These are phyloP conservation scores for Leucopsar rothschildi DNA, from an alignment of 2,113 vertebrate genomes.

Conservation along the genomic window DNA sequence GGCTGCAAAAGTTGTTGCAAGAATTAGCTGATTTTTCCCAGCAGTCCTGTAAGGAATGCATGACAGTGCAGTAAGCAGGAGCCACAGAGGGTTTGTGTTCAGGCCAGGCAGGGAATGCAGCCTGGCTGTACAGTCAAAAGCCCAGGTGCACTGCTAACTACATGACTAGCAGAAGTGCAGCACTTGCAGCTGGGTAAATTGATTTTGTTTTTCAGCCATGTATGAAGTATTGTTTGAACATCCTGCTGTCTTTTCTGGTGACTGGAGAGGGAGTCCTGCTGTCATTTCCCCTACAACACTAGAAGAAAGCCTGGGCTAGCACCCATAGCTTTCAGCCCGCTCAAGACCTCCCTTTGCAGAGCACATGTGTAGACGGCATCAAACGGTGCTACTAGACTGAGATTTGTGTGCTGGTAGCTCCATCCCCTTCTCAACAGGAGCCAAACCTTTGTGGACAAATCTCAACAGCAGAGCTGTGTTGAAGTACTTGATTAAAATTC, in stretches of 20 bases:
- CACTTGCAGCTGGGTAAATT: background rate
- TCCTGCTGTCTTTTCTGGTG: background rate
- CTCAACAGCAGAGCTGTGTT: background rate
- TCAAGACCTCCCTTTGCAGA: background rate
- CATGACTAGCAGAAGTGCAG: background rate
- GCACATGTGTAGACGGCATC: background rate
- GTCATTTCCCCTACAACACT: background rate
- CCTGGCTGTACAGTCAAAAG: background rate
- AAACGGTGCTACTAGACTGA: background rate
- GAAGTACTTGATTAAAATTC: constrained; percentile 14
- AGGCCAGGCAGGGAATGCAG: background rate
- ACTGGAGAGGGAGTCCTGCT: background rate
- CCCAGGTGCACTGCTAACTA: background rate
- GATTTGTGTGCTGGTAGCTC: background rate
- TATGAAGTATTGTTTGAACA: background rate
- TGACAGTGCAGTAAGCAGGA: rapidly evolving
- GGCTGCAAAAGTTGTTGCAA: background rate
- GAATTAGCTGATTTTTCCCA: background rate
- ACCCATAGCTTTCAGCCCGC: background rate
- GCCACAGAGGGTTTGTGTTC: rapidly evolving
- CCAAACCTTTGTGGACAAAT: background rate
- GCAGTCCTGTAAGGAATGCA: background rate
- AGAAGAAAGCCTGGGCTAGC: background rate
- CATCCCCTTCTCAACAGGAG: background rate
- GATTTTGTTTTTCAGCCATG: background rate